Evolutionary conservation across 1,140 invertebrate genomes (phyloP).

Genomic region (Lepidurus packardi): DNA sequence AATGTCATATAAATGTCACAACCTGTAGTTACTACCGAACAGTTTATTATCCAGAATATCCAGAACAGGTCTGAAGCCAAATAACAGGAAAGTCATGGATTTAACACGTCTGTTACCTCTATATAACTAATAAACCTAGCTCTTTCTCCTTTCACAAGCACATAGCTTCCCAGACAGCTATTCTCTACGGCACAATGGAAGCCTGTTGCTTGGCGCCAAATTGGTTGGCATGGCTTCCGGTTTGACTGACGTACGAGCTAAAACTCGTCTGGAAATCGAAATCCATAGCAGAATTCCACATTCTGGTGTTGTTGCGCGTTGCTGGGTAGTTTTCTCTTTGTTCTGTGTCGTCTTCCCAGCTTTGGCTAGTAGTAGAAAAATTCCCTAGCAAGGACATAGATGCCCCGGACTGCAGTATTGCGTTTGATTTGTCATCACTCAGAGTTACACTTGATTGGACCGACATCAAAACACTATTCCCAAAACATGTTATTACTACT

Average conservation of each 20-base stretch:
- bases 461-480: background rate
- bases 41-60: background rate
- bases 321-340: background rate
- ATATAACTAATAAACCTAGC: too few species aligned
- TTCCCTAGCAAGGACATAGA: background rate
- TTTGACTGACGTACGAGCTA: background rate
- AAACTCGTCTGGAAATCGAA: background rate
- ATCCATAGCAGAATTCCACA: background rate
- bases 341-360: background rate
- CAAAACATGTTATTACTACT: background rate
- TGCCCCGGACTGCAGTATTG: background rate
- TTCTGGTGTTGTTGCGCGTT: background rate
- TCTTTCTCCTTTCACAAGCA: too few species aligned
- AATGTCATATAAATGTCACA: background rate
- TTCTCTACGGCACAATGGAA: background rate
- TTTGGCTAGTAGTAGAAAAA: background rate
- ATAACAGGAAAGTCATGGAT: background rate
- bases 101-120: too few species aligned
- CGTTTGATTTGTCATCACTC: background rate
- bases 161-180: background rate
- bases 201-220: background rate
- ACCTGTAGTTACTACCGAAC: background rate
- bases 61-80: constrained; percentile 1
- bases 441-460: background rate
- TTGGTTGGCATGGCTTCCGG: background rate